phyloP scores from a whole-genome alignment of 2,113 vertebrate species.

The Corydoras sp. region DNA sequence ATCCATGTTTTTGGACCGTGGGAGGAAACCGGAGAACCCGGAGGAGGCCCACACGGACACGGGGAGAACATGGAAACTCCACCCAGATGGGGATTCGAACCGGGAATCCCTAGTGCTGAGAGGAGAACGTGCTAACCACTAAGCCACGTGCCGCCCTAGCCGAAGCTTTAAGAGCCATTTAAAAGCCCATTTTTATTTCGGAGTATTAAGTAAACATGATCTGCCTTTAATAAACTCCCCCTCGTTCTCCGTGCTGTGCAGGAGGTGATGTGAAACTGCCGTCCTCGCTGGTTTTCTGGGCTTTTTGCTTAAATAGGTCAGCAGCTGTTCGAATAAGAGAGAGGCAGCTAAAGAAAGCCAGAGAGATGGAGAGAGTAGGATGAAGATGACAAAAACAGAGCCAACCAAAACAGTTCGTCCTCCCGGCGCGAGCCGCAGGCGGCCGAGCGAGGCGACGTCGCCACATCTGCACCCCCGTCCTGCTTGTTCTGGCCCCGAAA shows the following conservation, averaged over 20 bases:
- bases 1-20: too few species aligned
- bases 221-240: neutral
- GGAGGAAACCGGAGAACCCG: too few species aligned
- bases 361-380: constrained; percentile 28
- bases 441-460: constrained; percentile 2
- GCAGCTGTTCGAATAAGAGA: constrained; percentile 60
- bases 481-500: constrained; percentile 7
- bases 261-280: constrained; percentile 50
- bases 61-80: too few species aligned
- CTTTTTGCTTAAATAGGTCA: constrained; percentile 67
- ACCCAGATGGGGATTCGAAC: too few species aligned
- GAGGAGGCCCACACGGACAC: too few species aligned
- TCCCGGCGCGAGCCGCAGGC: constrained; percentile 51
- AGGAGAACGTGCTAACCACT: too few species aligned
- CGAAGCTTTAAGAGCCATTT: too few species aligned
- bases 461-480: constrained; percentile 4
- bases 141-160: too few species aligned
- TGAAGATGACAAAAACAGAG: constrained; percentile 46
- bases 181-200: too few species aligned
- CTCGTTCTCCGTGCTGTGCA: constrained; percentile 48
- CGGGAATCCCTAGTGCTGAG: too few species aligned
- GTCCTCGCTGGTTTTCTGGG: constrained; percentile 47
- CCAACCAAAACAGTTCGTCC: constrained; percentile 62
- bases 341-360: neutral
- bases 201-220: too few species aligned